Base-by-base conservation (phyloP, 2,797 vertebrate species). In the Propithecus perrieri region DNA sequence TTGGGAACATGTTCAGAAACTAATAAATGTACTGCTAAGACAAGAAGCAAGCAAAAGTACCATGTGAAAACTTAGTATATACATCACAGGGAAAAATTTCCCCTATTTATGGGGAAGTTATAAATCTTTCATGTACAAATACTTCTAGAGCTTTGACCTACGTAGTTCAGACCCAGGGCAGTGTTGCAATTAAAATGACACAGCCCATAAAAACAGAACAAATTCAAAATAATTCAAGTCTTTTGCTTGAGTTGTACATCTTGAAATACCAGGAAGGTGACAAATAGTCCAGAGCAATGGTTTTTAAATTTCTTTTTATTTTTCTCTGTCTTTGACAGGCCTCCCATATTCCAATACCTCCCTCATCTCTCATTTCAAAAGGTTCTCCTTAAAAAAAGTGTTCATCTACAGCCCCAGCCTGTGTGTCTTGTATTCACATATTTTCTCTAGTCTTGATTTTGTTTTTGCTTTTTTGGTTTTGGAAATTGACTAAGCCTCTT, bases 171-270 rank as follows among this genome's bases (percentile, higher is more conserved):
- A 72, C 4, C 4, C 22, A 33, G 13, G 12, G n/a, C 53, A 88
- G 14, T 48, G 38, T 15, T 85, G 20, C 48, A 97, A 43, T 75
- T 89, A 89, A 97, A 95, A 91, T 41, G 28, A 74, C 28, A 72
- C 33, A 87, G 43, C 7, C n/a, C 9, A 35, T 80, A 50, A 41
- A 94, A 89, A 63, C 10, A 89, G 55, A 76, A 78, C 9, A 96
- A 61, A 83, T 91, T 83, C 17, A 91, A 95, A 91, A 80, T 81
- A 83, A 91, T 89, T 89, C 59, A 76, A 84, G 24, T 59, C 14
- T 15, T 81, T 95, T 93, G 69, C 35, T 78, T 85, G 33, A 75
- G 30, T 61, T 78, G 13, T 75, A 67, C 30, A 81, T 93, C 55
- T 18, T 84, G 43, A 89, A 95, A 86, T 13, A 76, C 14, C 46